These are phyloP conservation scores for Aspidoscelis tigris DNA, from an alignment of 2,113 vertebrate genomes.

Conservation along the genomic window DNA sequence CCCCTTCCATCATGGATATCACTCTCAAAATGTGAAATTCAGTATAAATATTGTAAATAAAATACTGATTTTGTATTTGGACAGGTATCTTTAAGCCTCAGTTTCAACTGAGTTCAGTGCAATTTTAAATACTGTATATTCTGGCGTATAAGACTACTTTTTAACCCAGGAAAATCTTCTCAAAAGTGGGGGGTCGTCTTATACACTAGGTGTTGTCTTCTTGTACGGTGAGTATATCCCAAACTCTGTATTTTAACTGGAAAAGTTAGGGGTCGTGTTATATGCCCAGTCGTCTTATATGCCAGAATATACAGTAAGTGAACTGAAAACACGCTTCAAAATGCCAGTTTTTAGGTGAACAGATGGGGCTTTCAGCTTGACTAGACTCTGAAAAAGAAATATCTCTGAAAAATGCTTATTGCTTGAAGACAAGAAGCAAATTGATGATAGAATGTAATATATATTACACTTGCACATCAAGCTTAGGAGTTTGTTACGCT, in stretches of 20 bases:
- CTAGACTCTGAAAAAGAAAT: conserved; percentile 2
- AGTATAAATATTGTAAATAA: not conserved
- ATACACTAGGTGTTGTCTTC: too few relatives aligned
- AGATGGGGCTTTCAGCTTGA: conserved; percentile 11
- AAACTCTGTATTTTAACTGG: too few relatives aligned
- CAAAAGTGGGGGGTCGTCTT: too few relatives aligned
- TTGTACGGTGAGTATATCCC: too few relatives aligned
- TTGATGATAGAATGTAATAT: conserved; percentile 2
- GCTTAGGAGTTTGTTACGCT: not conserved
- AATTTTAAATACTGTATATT: not conserved
- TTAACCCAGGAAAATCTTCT: too few relatives aligned
- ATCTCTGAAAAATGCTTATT: conserved; percentile 16
- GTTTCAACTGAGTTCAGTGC: not conserved
- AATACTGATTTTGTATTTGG: not conserved
- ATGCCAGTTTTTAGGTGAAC: not conserved
- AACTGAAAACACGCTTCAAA: conserved; percentile 3
- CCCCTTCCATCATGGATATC: not conserved
- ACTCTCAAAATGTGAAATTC: not conserved
- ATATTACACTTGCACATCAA: not conserved
- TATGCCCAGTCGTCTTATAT: too few relatives aligned
- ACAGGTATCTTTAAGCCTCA: not conserved
- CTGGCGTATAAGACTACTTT: too few relatives aligned
- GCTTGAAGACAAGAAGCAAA: not conserved
- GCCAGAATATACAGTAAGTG: not conserved
- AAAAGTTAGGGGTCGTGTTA: too few relatives aligned